Evolutionary conservation across 2,113 vertebrate genomes (phyloP), one percentile per base, ranked within the genome.

Genomic region (Forbesichthys agassizii): DNA sequence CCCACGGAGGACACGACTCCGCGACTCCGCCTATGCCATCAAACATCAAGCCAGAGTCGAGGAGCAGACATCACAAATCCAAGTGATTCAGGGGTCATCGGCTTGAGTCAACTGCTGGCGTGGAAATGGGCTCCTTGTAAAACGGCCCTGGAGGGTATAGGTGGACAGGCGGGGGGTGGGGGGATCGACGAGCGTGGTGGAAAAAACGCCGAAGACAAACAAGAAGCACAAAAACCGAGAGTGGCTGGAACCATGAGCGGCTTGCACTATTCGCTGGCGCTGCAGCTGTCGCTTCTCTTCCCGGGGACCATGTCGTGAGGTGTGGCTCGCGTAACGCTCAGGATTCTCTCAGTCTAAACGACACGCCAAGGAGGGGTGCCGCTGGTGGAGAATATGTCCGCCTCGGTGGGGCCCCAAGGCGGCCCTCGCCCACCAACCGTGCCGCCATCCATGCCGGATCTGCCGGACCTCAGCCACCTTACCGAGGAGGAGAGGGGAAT

Each of bases 401-500:
- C 93, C 84, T 94, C 95, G 78, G 94, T 95, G 94, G 96, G 96
- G 93, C 94, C 95, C 94, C 95, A 91, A 75, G 88, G 95, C 90
- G 95, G 94, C 92, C 95, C 96, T 92, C 96, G 95, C 90, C 95
- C 96, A 92, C 95, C 95, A 90, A 91, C 95, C 83, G 96, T 85
- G 93, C 95, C 96, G 84, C 94, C 95, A 84, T 92, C 94, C 73
- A 97, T 98, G 95, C 94, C 93, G 87, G 96, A 97, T 88, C 90
- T 97, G 82, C 97, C 97, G 88, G 97, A 98, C 94, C 93, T 99
- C 84, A 98, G 96, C 93, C 97, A 98, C 91, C 95, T 98, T 90
- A 99, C 97, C 68, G 97, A 99, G 88, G 97, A 99, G 85, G 97
- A 99, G 91, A 93, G 97, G 91, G 94, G 92, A 92, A 96, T 98